These are phyloP conservation scores for Cerastis rubricosa DNA, from an alignment of 2,888 invertebrate species.

Conservation along the genomic window DNA sequence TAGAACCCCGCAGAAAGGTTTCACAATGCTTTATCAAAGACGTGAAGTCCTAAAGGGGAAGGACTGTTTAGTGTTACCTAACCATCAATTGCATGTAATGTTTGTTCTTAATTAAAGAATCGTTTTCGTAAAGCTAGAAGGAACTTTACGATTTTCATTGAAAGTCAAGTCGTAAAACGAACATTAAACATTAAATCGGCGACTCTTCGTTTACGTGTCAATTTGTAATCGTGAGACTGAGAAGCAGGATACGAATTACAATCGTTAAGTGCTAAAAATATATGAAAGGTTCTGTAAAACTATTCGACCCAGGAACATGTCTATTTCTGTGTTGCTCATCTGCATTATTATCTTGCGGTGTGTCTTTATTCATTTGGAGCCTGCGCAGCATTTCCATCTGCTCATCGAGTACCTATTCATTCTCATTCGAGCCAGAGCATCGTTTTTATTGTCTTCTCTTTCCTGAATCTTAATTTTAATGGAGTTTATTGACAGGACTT, in stretches of 20 bases:
- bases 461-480: not conserved
- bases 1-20: not conserved
- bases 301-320: not conserved
- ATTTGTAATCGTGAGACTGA: conserved; percentile 20
- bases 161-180: conserved; percentile 26
- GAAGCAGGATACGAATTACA: conserved; percentile 10
- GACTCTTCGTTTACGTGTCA: conserved; percentile 10
- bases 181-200: conserved; percentile 24
- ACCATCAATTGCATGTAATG: not conserved
- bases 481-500: not conserved
- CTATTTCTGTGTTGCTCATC: not conserved
- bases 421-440: not conserved
- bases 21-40: not conserved
- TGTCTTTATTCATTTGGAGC: not conserved
- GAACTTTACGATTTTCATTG: conserved; percentile 4
- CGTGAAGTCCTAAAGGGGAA: not conserved
- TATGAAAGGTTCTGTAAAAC: not conserved
- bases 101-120: conserved; percentile 1
- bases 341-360: not conserved
- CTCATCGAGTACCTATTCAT: not conserved
- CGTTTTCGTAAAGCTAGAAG: not conserved
- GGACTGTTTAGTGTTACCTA: not conserved
- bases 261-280: not conserved
- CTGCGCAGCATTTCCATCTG: not conserved
- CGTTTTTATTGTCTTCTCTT: not conserved